These are phyloP conservation scores for Paratrypauchen microcephalus DNA, from an alignment of 2,797 vertebrate species.

Conservation along the genomic window DNA sequence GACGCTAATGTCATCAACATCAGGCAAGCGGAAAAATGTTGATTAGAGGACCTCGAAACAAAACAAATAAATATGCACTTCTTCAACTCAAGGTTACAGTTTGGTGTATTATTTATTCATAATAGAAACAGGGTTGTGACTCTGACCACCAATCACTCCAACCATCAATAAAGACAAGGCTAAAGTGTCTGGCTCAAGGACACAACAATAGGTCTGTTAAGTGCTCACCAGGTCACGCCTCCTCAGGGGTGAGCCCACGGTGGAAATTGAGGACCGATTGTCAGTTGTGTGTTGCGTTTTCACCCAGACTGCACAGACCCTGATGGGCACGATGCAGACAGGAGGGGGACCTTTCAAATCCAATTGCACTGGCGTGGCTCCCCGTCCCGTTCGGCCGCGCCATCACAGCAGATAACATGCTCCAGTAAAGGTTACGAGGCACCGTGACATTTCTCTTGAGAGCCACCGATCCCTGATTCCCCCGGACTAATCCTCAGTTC, in stretches of 20 bases:
- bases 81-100: too few species aligned
- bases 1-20: too few species aligned
- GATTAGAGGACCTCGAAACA: too few species aligned
- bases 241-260: too few species aligned
- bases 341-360: constrained; percentile 79
- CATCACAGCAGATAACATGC: constrained; percentile 79
- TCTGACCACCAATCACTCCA: background rate
- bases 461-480: constrained; percentile 69
- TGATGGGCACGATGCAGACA: constrained; percentile 66
- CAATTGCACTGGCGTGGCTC: constrained; percentile 64
- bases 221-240: too few species aligned
- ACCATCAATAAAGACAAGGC: background rate
- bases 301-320: constrained; percentile 59
- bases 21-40: too few species aligned
- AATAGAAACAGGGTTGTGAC: too few species aligned
- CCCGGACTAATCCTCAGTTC: constrained; percentile 59
- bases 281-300: constrained; percentile 59
- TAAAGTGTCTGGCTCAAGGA: background rate
- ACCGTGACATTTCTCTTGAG: constrained; percentile 80
- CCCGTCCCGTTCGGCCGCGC: constrained; percentile 52
- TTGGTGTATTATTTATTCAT: too few species aligned
- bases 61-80: too few species aligned
- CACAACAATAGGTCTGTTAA: background rate
- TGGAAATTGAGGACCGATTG: too few species aligned
- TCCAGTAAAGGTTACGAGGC: constrained; percentile 79